Percentiles rank a stretch among this genome's conserved stretches.
phyloP scores from a whole-genome alignment of 2,113 vertebrate genomes.

The Nothobranchius kuhntae region DNA sequence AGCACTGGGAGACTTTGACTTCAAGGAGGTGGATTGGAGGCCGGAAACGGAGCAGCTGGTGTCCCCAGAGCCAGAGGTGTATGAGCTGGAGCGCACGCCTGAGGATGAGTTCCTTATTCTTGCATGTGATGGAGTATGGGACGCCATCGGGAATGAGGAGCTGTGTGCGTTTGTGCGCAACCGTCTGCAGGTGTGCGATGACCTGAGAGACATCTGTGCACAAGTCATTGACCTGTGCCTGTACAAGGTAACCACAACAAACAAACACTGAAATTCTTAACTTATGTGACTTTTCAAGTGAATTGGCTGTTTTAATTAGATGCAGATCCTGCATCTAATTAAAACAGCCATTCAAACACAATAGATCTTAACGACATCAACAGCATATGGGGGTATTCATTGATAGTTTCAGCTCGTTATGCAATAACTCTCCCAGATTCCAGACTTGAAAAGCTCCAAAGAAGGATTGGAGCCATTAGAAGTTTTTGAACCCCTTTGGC shows the following conservation, averaged over 20 bases:
- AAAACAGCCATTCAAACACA: too few species aligned
- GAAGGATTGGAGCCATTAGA: too few species aligned
- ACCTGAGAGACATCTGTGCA: slow-evolving; percentile 81
- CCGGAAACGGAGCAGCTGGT: slow-evolving; percentile 83
- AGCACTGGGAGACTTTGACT: slow-evolving; percentile 84
- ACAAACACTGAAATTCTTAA: neutral
- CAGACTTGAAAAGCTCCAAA: too few species aligned
- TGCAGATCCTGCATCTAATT: too few species aligned
- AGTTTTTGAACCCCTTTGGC: too few species aligned
- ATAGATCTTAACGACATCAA: too few species aligned
- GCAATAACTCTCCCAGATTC: too few species aligned
- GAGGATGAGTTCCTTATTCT: slow-evolving; percentile 84
- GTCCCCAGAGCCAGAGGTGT: slow-evolving; percentile 84
- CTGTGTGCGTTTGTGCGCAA: slow-evolving; percentile 79
- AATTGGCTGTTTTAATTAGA: too few species aligned
- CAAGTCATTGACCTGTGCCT: slow-evolving; percentile 84
- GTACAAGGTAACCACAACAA: slow-evolving; percentile 75
- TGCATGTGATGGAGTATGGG: slow-evolving; percentile 86
- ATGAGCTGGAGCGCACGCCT: slow-evolving; percentile 70
- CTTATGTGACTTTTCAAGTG: neutral
- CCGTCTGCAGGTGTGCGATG: slow-evolving; percentile 77
- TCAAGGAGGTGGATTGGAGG: slow-evolving; percentile 81
- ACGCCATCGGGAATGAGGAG: slow-evolving; percentile 79
- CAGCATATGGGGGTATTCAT: too few species aligned
- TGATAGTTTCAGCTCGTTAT: too few species aligned